These are phyloP conservation scores for Synanthedon andrenaeformis DNA, from an alignment of 2,888 invertebrate species.

Conservation along the genomic window DNA sequence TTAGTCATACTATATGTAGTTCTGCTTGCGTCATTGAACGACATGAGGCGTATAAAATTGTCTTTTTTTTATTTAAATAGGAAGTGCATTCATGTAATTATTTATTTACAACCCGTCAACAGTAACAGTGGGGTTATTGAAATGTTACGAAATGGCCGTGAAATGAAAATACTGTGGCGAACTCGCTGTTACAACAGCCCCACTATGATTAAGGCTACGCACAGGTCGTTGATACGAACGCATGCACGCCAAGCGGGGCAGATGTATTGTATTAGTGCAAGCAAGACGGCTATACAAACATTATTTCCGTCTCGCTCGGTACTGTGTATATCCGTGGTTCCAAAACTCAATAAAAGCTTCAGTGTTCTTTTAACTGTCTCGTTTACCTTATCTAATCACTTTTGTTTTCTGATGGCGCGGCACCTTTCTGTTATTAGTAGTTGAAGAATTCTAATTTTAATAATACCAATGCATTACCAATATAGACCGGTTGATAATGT, in stretches of 20 bases:
- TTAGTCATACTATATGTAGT: too few relatives aligned
- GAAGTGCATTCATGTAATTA: neutral
- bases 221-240: slow-evolving; percentile 58
- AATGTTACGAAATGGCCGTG: slow-evolving; percentile 62
- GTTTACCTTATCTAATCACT: too few relatives aligned
- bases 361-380: neutral
- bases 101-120: slow-evolving; percentile 37
- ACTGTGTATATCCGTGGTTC: slow-evolving; percentile 24
- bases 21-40: too few relatives aligned
- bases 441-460: too few relatives aligned
- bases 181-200: slow-evolving; percentile 43
- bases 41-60: too few relatives aligned
- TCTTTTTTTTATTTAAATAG: too few relatives aligned
- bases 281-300: slow-evolving; percentile 52
- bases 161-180: slow-evolving; percentile 49
- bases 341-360: slow-evolving; percentile 18
- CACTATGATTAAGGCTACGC: slow-evolving; percentile 38
- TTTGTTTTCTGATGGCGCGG: too few relatives aligned
- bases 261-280: slow-evolving; percentile 38
- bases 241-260: slow-evolving; percentile 17
- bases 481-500: too few relatives aligned
- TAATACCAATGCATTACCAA: too few relatives aligned
- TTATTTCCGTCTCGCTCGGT: slow-evolving; percentile 29
- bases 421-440: too few relatives aligned
- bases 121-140: slow-evolving; percentile 35